A percentile compares a stretch with the other conserved stretches of the same genome.
These are phyloP conservation scores for Drosophila tripunctata DNA, from an alignment of 2,888 invertebrate species.

Conservation along the genomic window DNA sequence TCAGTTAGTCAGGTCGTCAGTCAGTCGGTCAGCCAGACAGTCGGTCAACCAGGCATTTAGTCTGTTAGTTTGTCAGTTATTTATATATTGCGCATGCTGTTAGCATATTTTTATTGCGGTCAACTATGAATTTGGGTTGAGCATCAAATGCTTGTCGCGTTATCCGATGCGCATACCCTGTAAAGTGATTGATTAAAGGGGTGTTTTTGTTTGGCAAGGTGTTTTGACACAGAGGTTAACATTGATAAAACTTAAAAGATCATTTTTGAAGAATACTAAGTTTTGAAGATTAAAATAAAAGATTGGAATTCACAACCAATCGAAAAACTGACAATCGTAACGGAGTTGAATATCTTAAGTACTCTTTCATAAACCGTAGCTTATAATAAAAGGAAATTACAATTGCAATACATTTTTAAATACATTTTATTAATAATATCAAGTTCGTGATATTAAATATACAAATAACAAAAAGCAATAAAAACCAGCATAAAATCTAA, in stretches of 20 bases:
- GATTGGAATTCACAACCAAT: no score
- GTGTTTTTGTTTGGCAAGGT: no score
- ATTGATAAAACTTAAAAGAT: neutral
- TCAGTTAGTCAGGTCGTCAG: conserved; percentile 18
- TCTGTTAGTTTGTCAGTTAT: conserved; percentile 54
- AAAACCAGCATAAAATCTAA: no score
- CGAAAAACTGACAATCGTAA: no score
- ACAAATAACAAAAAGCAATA: no score
- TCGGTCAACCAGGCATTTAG: conserved; percentile 43
- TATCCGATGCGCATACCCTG: conserved; percentile 25
- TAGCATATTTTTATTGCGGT: conserved; percentile 67
- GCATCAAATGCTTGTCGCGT: conserved; percentile 45
- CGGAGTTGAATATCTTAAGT: no score
- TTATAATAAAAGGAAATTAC: no score
- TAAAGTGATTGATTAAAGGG: neutral
- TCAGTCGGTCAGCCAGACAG: conserved; percentile 17
- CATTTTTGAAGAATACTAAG: neutral
- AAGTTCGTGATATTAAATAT: no score
- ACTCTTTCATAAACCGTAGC: no score
- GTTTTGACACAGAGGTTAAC: neutral
- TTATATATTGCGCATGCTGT: conserved; percentile 77
- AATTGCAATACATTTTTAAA: no score
- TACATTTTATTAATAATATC: no score
- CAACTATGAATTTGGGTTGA: conserved; percentile 59
- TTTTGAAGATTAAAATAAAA: no score